phyloP scores from a whole-genome alignment of 2,888 invertebrate genomes.

The Abscondita cerata region DNA sequence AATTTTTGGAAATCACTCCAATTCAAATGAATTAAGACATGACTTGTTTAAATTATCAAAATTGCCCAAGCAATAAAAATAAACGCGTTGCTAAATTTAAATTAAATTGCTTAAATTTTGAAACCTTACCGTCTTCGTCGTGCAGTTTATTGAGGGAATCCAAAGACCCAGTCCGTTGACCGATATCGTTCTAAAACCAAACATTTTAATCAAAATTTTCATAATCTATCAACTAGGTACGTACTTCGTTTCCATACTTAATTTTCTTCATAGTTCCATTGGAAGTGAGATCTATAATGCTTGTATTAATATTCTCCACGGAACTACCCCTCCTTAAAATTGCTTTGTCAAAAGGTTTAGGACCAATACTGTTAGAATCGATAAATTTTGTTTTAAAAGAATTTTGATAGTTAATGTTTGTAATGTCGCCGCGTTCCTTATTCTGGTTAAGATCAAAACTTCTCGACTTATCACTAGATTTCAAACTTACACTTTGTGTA shows the following conservation, averaged over 20 bases:
- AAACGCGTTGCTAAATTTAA: no score
- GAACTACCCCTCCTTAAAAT: conserved; percentile 52
- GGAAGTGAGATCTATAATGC: conserved; percentile 47
- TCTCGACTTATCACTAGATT: conserved; percentile 18
- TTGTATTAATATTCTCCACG: conserved; percentile 53
- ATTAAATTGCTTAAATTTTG: no score
- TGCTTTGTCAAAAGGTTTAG: conserved; percentile 27
- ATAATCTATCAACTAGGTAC: no score
- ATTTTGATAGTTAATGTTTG: conserved; percentile 30
- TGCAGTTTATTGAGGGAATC: conserved; percentile 55
- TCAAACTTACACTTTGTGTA: conserved; percentile 22
- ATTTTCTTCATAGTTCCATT: conserved; percentile 55
- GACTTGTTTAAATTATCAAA: no score
- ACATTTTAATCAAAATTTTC: conserved; percentile 16
- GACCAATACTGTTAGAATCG: conserved; percentile 32
- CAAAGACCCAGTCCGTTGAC: conserved; percentile 53
- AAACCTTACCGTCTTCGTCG: conserved; percentile 53
- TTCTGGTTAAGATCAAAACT: conserved; percentile 41
- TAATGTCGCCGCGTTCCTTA: conserved; percentile 34
- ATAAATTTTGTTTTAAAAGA: conserved; percentile 35
- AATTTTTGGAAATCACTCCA: no score
- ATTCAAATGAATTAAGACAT: no score
- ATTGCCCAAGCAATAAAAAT: no score
- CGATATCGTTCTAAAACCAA: conserved; percentile 49
- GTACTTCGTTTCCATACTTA: conserved; percentile 57